Conservation (phyloP, 1,140 invertebrate genomes). For the Belonocnema kinseyi region DNA sequence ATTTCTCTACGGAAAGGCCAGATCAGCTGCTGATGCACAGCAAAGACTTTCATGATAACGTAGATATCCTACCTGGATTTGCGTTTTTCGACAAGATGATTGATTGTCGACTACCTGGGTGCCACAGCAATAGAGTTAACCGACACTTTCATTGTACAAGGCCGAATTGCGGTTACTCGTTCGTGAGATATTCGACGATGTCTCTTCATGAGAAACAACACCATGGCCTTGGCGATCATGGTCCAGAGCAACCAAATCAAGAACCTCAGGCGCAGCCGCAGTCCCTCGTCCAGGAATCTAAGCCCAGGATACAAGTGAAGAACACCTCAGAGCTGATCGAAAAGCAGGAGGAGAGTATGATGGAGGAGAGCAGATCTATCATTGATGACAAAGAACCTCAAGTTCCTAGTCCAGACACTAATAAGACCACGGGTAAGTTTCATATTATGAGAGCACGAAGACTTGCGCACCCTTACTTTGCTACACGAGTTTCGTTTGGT, state of each 20-base stretch:
- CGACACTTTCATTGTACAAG: slow-evolving; percentile 87
- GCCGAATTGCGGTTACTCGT: slow-evolving; percentile 85
- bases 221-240: slow-evolving; percentile 45
- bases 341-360: slow-evolving; percentile 58
- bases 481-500: slow-evolving; percentile 54
- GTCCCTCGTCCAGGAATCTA: slow-evolving; percentile 55
- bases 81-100: slow-evolving; percentile 88
- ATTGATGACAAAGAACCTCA: slow-evolving; percentile 68
- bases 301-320: slow-evolving; percentile 74
- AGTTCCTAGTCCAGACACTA: slow-evolving; percentile 63
- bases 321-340: slow-evolving; percentile 73
- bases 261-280: slow-evolving; percentile 55
- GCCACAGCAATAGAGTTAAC: slow-evolving; percentile 83
- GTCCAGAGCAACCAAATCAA: slow-evolving; percentile 48
- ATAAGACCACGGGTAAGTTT: slow-evolving; percentile 72
- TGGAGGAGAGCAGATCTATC: slow-evolving; percentile 57
- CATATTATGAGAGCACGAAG: slow-evolving; percentile 50
- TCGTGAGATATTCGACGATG: slow-evolving; percentile 86
- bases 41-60: slow-evolving; percentile 89
- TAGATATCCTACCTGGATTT: slow-evolving; percentile 88
- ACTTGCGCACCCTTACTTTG: slow-evolving; percentile 50
- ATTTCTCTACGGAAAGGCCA: slow-evolving; percentile 81
- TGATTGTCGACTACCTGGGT: slow-evolving; percentile 83
- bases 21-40: slow-evolving; percentile 84
- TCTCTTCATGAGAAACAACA: slow-evolving; percentile 83